These are phyloP conservation scores for Amiota minor DNA, from an alignment of 2,888 invertebrate genomes.

Conservation along the genomic window DNA sequence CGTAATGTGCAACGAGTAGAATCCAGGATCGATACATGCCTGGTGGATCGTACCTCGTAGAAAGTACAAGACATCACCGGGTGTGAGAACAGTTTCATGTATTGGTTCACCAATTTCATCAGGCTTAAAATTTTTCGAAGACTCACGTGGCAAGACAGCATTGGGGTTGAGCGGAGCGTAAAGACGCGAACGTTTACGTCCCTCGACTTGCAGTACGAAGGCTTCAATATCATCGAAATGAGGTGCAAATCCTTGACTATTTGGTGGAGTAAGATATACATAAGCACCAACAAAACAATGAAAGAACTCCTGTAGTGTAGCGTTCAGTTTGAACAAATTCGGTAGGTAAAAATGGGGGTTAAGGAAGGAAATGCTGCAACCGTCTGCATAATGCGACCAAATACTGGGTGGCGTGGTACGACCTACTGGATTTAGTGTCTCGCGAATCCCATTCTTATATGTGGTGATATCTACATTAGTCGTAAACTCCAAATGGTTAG, in stretches of 20 bases:
- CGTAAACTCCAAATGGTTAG: conserved; percentile 85
- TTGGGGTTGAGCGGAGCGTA: conserved; percentile 82
- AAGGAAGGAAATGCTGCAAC: conserved; percentile 90
- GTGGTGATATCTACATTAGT: no score
- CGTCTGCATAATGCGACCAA: conserved; percentile 92
- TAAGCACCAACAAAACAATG: conserved; percentile 96
- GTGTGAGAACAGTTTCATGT: conserved; percentile 81
- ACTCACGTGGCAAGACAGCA: conserved; percentile 85
- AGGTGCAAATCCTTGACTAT: conserved; percentile 97
- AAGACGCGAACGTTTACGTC: conserved; percentile 93
- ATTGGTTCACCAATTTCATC: conserved; percentile 86
- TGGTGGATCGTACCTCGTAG: conserved; percentile 92
- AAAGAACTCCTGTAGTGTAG: conserved; percentile 94
- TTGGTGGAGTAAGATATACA: conserved; percentile 95
- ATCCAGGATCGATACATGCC: conserved; percentile 83
- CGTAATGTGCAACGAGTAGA: conserved; percentile 95
- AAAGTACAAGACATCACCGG: conserved; percentile 95
- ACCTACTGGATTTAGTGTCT: conserved; percentile 90
- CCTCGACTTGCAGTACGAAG: conserved; percentile 96
- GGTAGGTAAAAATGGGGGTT: conserved; percentile 91
- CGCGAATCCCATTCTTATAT: no score
- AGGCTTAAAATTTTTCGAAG: conserved; percentile 85
- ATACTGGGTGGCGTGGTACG: conserved; percentile 77
- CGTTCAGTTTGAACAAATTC: no score
- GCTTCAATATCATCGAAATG: conserved; percentile 99